These are phyloP conservation scores for Mirounga angustirostris DNA, from an alignment of 2,113 vertebrate species.

Conservation along the genomic window DNA sequence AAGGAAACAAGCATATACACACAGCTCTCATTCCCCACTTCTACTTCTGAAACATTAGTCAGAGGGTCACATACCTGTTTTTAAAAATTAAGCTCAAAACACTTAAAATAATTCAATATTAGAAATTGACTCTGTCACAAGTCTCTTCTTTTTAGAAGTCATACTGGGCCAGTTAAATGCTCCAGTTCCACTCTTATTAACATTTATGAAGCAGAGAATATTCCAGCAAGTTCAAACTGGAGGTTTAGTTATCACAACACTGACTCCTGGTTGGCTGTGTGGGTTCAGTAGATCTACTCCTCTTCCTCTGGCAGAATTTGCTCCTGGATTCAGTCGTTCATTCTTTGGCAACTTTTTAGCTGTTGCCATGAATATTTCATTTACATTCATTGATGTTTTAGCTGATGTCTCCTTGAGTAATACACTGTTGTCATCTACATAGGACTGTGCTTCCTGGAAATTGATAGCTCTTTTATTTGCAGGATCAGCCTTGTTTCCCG, in stretches of 20 bases:
- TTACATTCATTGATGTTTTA: constrained; percentile 97
- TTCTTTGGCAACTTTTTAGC: constrained; percentile 97
- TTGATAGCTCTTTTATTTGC: constrained; percentile 95
- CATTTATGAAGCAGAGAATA: constrained; percentile 90
- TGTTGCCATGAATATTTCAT: constrained; percentile 98
- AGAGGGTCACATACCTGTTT: constrained; percentile 95
- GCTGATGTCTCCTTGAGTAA: constrained; percentile 97
- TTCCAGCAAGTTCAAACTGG: constrained; percentile 87
- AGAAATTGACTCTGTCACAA: constrained; percentile 95
- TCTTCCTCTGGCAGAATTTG: constrained; percentile 86
- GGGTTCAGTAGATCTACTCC: constrained; percentile 95
- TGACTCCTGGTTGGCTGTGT: constrained; percentile 93
- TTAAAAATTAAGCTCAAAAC: constrained; percentile 90
- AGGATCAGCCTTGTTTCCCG: constrained; percentile 96
- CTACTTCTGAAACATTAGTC: constrained; percentile 86
- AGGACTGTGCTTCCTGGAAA: constrained; percentile 97
- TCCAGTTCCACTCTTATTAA: constrained; percentile 88
- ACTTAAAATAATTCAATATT: constrained; percentile 91
- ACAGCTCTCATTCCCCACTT: constrained; percentile 78
- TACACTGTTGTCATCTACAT: constrained; percentile 96
- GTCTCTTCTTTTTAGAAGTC: constrained; percentile 92
- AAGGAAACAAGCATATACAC: constrained; percentile 78
- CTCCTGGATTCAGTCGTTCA: constrained; percentile 92
- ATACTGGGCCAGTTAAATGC: constrained; percentile 90
- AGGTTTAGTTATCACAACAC: constrained; percentile 95